Evolutionary conservation across 2,797 vertebrate species (phyloP).

Genomic region (Thaleichthys pacificus): DNA sequence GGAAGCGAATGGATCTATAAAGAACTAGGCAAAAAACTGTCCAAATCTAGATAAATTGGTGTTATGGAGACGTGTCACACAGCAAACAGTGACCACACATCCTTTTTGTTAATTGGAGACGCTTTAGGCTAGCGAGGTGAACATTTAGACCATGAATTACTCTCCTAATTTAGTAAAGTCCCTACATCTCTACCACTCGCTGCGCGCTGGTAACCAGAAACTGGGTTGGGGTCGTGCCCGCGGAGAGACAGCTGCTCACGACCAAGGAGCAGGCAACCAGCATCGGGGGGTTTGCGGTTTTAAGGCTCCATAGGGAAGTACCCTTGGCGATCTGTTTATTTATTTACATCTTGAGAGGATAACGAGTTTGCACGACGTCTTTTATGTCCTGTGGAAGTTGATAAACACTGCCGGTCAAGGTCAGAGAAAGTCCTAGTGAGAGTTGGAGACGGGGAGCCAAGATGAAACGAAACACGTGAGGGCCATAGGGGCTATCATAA

Average conservation of each 20-base stretch:
- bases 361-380: slow-evolving; percentile 57
- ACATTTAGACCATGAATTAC: too few species aligned
- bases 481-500: not conserved
- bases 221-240: slow-evolving; percentile 44
- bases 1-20: not conserved
- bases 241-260: slow-evolving; percentile 62
- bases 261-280: slow-evolving; percentile 17
- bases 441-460: slow-evolving; percentile 37
- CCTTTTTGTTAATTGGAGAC: too few species aligned
- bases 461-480: slow-evolving; percentile 8
- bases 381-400: slow-evolving; percentile 53
- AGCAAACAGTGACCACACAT: too few species aligned
- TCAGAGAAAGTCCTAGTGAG: slow-evolving; percentile 49
- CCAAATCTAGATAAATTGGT: not conserved
- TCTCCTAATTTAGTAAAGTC: too few species aligned
- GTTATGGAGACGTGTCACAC: too few species aligned
- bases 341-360: slow-evolving; percentile 60
- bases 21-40: not conserved
- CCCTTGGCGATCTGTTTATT: slow-evolving; percentile 56
- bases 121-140: too few species aligned
- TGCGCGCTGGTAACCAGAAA: slow-evolving; percentile 51
- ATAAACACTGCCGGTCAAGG: slow-evolving; percentile 59
- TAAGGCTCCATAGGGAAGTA: slow-evolving; percentile 44
- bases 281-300: slow-evolving; percentile 28
- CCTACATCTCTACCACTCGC: too few species aligned